Percentiles rank a stretch among this genome's conserved stretches.
Conservation (phyloP, 2,113 vertebrate genomes). For the Saguinus midas region DNA sequence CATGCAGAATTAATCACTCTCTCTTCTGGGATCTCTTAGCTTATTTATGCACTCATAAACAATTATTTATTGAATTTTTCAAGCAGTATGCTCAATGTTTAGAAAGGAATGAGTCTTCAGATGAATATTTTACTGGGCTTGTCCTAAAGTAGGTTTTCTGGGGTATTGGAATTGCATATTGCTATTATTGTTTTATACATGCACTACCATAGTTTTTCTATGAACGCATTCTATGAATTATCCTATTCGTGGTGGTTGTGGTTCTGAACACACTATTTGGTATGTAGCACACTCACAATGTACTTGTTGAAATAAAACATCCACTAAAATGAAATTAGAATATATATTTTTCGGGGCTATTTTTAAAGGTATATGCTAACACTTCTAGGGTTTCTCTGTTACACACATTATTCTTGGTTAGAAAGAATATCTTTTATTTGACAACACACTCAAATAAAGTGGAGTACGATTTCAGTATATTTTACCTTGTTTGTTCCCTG, state of each 20-base stretch:
- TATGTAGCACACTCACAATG: neutral
- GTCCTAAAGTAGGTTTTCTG: neutral
- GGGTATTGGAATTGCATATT: neutral
- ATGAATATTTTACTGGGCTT: neutral
- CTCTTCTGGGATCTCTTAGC: neutral
- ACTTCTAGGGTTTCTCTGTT: neutral
- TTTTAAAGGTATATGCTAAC: neutral
- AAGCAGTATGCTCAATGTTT: neutral
- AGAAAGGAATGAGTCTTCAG: neutral
- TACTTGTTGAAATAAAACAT: neutral
- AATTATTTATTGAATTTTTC: conserved; percentile 27
- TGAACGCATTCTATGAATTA: neutral
- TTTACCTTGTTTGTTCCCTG: neutral
- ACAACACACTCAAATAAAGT: neutral
- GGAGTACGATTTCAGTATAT: neutral
- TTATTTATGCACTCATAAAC: conserved; percentile 34
- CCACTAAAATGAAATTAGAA: conserved; percentile 13
- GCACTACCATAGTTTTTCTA: neutral
- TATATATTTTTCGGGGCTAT: neutral
- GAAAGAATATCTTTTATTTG: neutral
- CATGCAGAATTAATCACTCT: conserved; percentile 15
- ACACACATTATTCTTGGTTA: neutral
- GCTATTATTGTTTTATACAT: neutral
- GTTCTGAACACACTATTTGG: neutral
- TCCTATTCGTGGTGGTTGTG: neutral